Evolutionary conservation across 2,797 vertebrate species (phyloP), one percentile per base, ranked within the genome.

Genomic region (Cynopterus sphinx): DNA sequence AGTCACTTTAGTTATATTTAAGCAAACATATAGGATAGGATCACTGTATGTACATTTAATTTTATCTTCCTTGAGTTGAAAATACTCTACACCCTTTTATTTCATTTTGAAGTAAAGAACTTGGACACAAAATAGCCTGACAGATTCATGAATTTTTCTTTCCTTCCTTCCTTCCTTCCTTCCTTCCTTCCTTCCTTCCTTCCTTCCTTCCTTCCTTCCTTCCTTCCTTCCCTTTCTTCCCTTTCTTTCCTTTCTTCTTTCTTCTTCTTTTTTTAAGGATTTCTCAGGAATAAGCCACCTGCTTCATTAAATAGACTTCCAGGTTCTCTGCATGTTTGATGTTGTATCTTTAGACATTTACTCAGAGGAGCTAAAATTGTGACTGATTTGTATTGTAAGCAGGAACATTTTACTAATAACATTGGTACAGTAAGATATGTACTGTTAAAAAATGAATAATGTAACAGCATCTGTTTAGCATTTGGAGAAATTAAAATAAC

Each of bases 391-490:
- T 95, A 68, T 61, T 75, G 9, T 90, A 71, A 75, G 21, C 16
- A 73, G 43, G 59, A 61, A 36, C 81, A 36, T 87, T 94, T 96
- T 94, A 39, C 39, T 24, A 73, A 81, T 86, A 83, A 26, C 53
- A 55, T 90, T 73, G 87, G 61, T 83, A 2, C 21, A 67, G 59
- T 71, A 82, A 70, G 41, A 91, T 79, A 84, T 33, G 24, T 68
- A 43, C 77, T 92, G 95, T 84, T 87, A 39, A 91, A 90, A 83
- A 39, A 73, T 74, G 21, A 92, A 88, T 87, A 88, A 46, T 92
- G 33, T 16, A 74, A 43, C 16, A 93, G 68, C 43, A 75, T 93
- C 49, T 89, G 65, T 79, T 83, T 85, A 79, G 74, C 46, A 57
- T 70, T 93, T 95, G 43, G 68, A 87, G 51, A 94, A 57, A 83